These are phyloP conservation scores for Chironomus striatipennis DNA, from an alignment of 1,140 invertebrate genomes.

Conservation along the genomic window DNA sequence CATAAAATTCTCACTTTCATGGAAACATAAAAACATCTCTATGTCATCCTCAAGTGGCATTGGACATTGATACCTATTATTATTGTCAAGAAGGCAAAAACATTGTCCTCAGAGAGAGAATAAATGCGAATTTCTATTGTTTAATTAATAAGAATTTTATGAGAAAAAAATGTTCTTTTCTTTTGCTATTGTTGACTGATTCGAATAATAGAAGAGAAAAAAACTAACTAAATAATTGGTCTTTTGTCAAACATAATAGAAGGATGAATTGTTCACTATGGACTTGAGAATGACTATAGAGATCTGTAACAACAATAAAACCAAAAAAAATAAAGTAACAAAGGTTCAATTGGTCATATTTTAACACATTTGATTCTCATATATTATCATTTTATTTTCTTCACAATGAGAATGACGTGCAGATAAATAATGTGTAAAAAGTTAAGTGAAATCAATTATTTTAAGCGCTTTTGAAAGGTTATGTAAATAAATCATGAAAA, in stretches of 20 bases:
- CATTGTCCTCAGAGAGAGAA: neutral
- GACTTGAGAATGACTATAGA: no score
- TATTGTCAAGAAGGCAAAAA: neutral
- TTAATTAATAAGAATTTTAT: constrained; percentile 19
- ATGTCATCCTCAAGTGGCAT: neutral
- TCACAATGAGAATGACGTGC: neutral
- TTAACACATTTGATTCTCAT: constrained; percentile 14
- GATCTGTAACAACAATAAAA: neutral
- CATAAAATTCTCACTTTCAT: neutral
- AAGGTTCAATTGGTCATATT: constrained; percentile 13
- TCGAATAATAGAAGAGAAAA: neutral
- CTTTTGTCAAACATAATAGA: neutral
- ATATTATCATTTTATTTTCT: neutral
- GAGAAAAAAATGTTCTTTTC: constrained; percentile 12
- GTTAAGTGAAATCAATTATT: no score
- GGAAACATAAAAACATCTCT: neutral
- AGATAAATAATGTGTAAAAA: neutral
- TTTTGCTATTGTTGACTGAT: neutral
- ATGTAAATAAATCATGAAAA: no score
- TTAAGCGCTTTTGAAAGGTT: no score
- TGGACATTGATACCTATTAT: neutral
- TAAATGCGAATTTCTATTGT: neutral
- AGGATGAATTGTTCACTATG: neutral
- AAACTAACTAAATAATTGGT: constrained; percentile 18
- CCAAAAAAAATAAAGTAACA: neutral